Base-by-base conservation (phyloP, 2,797 vertebrate genomes). In the Syndactyla subalaris region DNA sequence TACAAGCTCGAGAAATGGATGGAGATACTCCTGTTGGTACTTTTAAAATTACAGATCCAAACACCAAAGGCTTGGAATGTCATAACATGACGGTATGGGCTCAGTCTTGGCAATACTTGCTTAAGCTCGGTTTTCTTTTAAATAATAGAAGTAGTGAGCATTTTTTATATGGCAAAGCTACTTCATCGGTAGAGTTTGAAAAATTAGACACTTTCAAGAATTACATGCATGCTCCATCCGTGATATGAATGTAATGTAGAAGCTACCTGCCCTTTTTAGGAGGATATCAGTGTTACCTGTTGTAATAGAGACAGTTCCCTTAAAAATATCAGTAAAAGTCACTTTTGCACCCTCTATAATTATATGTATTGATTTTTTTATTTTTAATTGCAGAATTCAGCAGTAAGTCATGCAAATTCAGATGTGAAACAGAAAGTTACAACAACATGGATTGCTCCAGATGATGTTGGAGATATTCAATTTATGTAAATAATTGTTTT, bases 1-100 rank as follows among this genome's bases (percentile, higher is more conserved):
- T 99, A 75, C 97, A 98, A 89, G 98, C 98, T 38, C 95, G 97
- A 96, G 95, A 97, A 94, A 54, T 97, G 61, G 97, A 97, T 46
- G 94, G 94, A 22, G 46, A 66, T 49, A 36, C 70, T 88, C 96
- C 98, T 71, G 75, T 98, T 87, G 98, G 98, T 61, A 96, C 96
- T 34, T 99, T 99, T 84, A 78, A 41, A 41, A 88, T 97, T 63
- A 86, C 46, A n/a, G 41, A 82, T 90, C 76, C 7, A 8, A 76
- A 46, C 3, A 83, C 97, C 14, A 98, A 93, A 79, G 96, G 89
- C 29, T 88, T 99, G 77, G 51, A 41, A 43, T 99, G 98, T 76
- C 88, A 41, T 81, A 89, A 93, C 4, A 27, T 30, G 57, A 63
- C 91, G 85, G 98, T 99, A 97, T 94, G 98, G 98, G 22, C 52